Evolutionary conservation across 2,113 vertebrate genomes (phyloP).

Genomic region (Pseudorhombus dupliciocellatus): DNA sequence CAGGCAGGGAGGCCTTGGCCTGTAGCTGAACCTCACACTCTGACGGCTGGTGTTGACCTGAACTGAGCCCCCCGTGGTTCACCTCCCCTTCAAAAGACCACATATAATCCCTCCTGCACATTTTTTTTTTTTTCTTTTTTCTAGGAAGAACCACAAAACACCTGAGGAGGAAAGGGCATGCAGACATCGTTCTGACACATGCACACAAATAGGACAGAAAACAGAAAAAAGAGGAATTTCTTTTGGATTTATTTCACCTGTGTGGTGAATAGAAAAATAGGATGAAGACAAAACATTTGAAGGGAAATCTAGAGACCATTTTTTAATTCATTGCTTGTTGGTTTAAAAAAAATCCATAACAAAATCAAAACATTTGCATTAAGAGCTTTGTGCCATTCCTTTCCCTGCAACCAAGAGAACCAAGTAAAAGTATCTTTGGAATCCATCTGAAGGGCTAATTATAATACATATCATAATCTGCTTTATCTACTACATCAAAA

Average conservation of each 20-base stretch:
- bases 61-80: conserved; percentile 53
- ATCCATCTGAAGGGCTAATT: conserved; percentile 82
- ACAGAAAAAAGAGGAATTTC: conserved; percentile 57
- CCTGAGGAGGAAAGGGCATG: conserved; percentile 44
- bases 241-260: conserved; percentile 83
- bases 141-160: conserved; percentile 51
- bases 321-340: conserved; percentile 82
- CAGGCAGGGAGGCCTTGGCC: conserved; percentile 74
- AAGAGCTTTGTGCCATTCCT: conserved; percentile 84
- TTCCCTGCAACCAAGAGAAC: conserved; percentile 84
- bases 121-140: conserved; percentile 11
- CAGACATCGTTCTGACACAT: conserved; percentile 19
- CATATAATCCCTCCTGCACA: conserved; percentile 18
- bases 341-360: conserved; percentile 69
- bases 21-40: conserved; percentile 78
- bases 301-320: conserved; percentile 84
- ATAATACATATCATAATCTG: conserved; percentile 82
- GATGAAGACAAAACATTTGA: conserved; percentile 83
- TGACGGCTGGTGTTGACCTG: conserved; percentile 80
- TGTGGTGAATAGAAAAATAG: conserved; percentile 85
- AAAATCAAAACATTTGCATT: conserved; percentile 82
- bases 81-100: conserved; percentile 37
- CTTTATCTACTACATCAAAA: conserved; percentile 83
- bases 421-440: conserved; percentile 83
- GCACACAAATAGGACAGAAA: conserved; percentile 37